Conservation (phyloP, 2,113 vertebrate species). For the Mustela lutreola region DNA sequence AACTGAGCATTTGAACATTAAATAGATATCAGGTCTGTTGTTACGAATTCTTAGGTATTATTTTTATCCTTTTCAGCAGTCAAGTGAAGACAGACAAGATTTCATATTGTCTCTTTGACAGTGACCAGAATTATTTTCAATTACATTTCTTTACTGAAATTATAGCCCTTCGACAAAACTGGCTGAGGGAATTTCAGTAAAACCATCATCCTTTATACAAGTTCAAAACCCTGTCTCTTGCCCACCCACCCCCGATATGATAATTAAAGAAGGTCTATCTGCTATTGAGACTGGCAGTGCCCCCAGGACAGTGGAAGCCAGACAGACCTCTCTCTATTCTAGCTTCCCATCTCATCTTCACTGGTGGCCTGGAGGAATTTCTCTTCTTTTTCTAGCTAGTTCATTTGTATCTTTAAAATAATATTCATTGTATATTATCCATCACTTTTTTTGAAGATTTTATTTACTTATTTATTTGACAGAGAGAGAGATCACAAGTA, state of each 20-base stretch:
- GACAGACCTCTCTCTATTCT: fast-evolving
- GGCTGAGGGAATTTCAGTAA: neutral
- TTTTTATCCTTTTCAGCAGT: neutral
- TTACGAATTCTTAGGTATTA: neutral
- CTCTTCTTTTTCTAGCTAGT: neutral
- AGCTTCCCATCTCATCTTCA: neutral
- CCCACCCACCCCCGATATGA: no score
- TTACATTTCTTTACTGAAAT: neutral
- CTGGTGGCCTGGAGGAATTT: no score
- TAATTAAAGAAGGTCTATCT: neutral
- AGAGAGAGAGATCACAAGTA: no score
- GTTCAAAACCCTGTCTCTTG: neutral
- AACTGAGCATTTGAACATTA: neutral
- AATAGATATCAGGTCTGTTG: neutral
- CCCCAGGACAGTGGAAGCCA: neutral
- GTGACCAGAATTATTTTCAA: neutral
- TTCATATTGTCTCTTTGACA: neutral
- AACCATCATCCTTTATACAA: neutral
- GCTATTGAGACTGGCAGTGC: neutral
- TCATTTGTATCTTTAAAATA: neutral
- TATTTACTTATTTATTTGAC: no score
- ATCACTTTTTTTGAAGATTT: neutral
- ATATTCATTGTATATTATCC: neutral
- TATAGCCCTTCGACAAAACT: neutral
- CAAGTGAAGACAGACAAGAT: neutral